These are phyloP conservation scores for Cololabis saira DNA, from an alignment of 2,113 vertebrate species.

Conservation along the genomic window DNA sequence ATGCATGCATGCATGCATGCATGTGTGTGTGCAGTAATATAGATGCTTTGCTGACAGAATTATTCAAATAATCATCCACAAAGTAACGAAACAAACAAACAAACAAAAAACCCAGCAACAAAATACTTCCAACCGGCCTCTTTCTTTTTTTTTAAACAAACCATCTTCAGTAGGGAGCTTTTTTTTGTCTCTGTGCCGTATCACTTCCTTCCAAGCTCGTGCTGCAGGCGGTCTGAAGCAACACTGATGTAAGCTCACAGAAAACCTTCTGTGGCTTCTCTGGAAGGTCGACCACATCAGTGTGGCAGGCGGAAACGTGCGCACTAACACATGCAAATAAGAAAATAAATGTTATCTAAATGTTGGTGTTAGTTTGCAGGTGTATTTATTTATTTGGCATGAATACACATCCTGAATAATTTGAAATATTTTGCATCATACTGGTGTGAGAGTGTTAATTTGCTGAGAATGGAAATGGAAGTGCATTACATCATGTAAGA, in stretches of 20 bases:
- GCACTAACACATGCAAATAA: no score
- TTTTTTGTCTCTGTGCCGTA: neutral
- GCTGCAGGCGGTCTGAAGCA: neutral
- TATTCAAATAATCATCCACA: neutral
- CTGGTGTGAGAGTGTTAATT: neutral
- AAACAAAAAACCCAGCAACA: neutral
- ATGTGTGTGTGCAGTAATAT: neutral
- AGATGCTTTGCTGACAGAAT: no score
- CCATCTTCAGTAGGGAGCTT: neutral
- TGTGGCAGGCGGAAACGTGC: neutral
- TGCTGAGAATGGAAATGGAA: rapidly evolving
- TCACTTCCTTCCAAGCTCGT: conserved; percentile 29
- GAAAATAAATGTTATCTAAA: no score
- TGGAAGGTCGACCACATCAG: neutral
- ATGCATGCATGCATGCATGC: neutral
- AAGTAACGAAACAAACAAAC: no score
- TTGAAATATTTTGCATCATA: no score
- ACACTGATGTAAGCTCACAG: neutral
- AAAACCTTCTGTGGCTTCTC: conserved; percentile 40
- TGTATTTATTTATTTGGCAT: no score
- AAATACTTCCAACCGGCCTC: no score
- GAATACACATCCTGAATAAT: no score
- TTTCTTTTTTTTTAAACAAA: neutral
- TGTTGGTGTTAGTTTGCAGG: no score
- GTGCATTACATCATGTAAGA: neutral